phyloP scores from a whole-genome alignment of 1,140 invertebrate genomes.

The Eulimnadia texana region DNA sequence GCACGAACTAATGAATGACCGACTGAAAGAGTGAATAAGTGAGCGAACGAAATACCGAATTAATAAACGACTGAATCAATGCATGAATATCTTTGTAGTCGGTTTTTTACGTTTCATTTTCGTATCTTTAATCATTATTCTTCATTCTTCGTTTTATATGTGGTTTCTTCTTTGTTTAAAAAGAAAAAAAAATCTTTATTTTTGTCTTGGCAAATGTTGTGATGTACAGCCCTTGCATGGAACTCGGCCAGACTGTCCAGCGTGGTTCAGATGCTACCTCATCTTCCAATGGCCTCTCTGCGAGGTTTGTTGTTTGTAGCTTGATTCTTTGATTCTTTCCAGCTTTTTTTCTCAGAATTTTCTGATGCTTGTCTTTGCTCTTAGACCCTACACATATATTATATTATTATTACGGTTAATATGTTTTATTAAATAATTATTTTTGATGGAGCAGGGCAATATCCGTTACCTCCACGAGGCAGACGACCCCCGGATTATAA shows the following conservation, averaged over 20 bases:
- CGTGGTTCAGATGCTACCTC: background rate
- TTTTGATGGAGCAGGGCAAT: conserved; percentile 3
- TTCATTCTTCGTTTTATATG: background rate
- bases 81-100: no score
- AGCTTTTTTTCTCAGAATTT: background rate
- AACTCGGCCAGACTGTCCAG: background rate
- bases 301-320: background rate
- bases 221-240: background rate
- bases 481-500: conserved; percentile 49
- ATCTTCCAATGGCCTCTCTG: background rate
- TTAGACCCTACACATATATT: background rate
- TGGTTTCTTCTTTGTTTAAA: background rate
- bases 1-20: no score
- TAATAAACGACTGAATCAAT: no score
- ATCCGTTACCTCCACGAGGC: conserved; percentile 18
- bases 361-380: background rate
- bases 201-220: background rate
- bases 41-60: no score
- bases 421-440: conserved; percentile 13
- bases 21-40: no score
- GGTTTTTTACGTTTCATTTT: no score
- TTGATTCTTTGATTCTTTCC: no score
- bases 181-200: background rate
- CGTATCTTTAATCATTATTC: no score
- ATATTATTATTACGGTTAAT: background rate